These are phyloP conservation scores for Anoura caudifer DNA, from an alignment of 2,113 vertebrate genomes.

Conservation along the genomic window DNA sequence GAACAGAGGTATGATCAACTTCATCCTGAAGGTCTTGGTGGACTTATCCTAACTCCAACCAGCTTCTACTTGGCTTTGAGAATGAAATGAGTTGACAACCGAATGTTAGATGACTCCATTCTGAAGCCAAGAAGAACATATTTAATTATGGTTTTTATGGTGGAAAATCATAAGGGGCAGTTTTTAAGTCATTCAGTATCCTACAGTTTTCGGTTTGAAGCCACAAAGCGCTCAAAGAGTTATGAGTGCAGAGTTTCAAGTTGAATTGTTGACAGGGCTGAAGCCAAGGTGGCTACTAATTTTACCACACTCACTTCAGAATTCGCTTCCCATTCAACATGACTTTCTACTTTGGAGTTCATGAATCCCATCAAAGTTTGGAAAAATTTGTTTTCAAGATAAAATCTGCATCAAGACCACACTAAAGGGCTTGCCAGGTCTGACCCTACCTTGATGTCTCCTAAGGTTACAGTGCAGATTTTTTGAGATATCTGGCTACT, in stretches of 20 bases:
- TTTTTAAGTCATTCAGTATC: not conserved
- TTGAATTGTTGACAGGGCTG: not conserved
- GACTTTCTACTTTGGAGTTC: too few relatives aligned
- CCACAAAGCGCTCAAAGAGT: not conserved
- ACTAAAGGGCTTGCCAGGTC: not conserved
- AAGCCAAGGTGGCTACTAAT: not conserved
- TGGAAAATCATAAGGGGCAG: not conserved
- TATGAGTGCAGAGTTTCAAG: not conserved
- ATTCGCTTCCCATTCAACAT: not conserved
- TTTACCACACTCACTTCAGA: not conserved
- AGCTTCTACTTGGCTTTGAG: not conserved
- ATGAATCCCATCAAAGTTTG: not conserved
- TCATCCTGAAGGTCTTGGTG: not conserved
- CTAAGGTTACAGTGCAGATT: not conserved
- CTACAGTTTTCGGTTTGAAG: not conserved
- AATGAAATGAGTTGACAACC: not conserved
- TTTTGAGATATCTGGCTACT: not conserved
- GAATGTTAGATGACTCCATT: not conserved
- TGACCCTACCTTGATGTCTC: not conserved
- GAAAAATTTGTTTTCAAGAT: not conserved
- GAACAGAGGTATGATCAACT: not conserved
- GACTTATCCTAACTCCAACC: not conserved
- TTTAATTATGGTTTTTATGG: not conserved
- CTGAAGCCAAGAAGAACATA: not conserved
- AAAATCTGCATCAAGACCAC: not conserved